Percentiles rank a stretch among this genome's conserved stretches.
Evolutionary conservation across 2,113 vertebrate species (phyloP).

Genomic region (Pithys albifrons): DNA sequence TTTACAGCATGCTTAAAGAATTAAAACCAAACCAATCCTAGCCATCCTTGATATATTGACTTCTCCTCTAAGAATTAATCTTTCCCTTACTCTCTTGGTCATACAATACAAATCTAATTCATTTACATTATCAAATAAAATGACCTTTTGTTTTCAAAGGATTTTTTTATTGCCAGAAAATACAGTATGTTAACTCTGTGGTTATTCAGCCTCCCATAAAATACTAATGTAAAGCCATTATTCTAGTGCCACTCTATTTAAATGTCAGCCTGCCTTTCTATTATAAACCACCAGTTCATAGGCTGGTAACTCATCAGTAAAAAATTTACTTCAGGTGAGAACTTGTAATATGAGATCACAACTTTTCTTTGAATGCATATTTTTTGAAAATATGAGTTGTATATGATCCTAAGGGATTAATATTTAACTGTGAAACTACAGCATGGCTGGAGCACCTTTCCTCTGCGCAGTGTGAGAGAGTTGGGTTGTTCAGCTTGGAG

Average conservation of each 20-base stretch:
- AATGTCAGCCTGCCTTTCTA: conserved; percentile 58
- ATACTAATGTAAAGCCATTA: conserved; percentile 45
- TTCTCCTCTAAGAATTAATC: conserved; percentile 12
- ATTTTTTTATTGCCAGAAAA: conserved; percentile 58
- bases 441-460: not conserved
- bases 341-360: not conserved
- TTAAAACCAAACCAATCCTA: not conserved
- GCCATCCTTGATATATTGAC: not conserved
- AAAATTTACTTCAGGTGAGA: conserved; percentile 12
- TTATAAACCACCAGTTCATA: conserved; percentile 35
- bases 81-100: not conserved
- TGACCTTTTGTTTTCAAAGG: conserved; percentile 66
- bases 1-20: conserved; percentile 2
- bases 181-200: conserved; percentile 46
- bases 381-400: not conserved
- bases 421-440: not conserved
- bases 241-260: conserved; percentile 40
- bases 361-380: not conserved
- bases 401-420: not conserved
- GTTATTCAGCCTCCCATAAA: conserved; percentile 47
- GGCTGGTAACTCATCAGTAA: conserved; percentile 46
- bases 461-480: not conserved
- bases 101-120: conserved; percentile 35
- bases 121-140: conserved; percentile 51
- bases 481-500: not conserved